Percentiles rank a stretch among this genome's conserved stretches.
Evolutionary conservation across 1,140 invertebrate species (phyloP).

Genomic region (Euura saliciscinereae): DNA sequence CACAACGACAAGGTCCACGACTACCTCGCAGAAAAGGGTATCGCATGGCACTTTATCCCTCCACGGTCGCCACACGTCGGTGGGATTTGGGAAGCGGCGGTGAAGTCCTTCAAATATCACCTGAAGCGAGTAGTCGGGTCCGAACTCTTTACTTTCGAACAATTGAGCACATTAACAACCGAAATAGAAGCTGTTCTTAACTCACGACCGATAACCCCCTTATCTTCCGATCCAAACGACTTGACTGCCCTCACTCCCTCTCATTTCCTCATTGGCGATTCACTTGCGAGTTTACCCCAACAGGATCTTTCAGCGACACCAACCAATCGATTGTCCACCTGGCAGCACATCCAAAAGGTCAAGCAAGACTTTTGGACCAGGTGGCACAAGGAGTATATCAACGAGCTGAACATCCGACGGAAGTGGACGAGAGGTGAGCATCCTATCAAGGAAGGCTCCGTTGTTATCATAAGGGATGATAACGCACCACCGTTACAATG

Average conservation of each 20-base stretch:
- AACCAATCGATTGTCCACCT: constrained; percentile 29
- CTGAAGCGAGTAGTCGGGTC: constrained; percentile 20
- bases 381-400: constrained; percentile 45
- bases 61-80: constrained; percentile 6
- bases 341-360: constrained; percentile 31
- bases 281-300: constrained; percentile 21
- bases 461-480: constrained; percentile 48
- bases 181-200: constrained; percentile 45
- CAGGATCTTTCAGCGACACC: constrained; percentile 18
- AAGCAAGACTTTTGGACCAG: constrained; percentile 40
- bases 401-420: constrained; percentile 27
- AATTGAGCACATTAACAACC: constrained; percentile 11
- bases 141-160: constrained; percentile 26
- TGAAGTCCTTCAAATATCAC: too few relatives aligned
- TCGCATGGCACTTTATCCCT: constrained; percentile 6
- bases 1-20: not conserved
- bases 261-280: constrained; percentile 37
- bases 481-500: constrained; percentile 42
- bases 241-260: constrained; percentile 25
- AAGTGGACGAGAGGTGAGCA: constrained; percentile 35
- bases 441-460: constrained; percentile 33
- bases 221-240: constrained; percentile 28
- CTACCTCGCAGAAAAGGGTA: not conserved
- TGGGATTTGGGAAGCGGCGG: constrained; percentile 1
- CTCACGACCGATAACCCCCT: constrained; percentile 32